phyloP scores from a whole-genome alignment of 2,888 invertebrate genomes.

The Platycheirus rosarum region DNA sequence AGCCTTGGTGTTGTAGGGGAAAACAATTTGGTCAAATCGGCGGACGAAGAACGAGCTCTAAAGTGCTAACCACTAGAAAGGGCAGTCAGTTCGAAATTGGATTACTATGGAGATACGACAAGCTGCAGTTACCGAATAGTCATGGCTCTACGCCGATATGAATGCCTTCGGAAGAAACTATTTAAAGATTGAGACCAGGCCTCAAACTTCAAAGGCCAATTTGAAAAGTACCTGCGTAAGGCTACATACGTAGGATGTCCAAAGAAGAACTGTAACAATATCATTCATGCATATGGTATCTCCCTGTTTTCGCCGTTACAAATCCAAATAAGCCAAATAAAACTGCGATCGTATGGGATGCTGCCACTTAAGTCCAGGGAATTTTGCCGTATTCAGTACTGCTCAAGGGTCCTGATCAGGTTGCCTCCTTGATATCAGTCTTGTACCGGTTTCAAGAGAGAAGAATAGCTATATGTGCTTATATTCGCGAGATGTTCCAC shows the following conservation, averaged over 20 bases:
- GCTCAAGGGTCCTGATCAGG: slow-evolving; percentile 78
- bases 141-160: slow-evolving; percentile 61
- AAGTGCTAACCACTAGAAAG: slow-evolving; percentile 11
- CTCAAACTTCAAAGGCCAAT: slow-evolving; percentile 9
- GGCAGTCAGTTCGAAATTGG: slow-evolving; percentile 52
- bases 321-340: slow-evolving; percentile 75
- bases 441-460: slow-evolving; percentile 79
- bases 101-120: slow-evolving; percentile 73
- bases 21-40: neutral
- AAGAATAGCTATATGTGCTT: slow-evolving; percentile 77
- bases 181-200: slow-evolving; percentile 29
- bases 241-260: too few species aligned
- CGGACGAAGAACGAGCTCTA: neutral
- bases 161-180: slow-evolving; percentile 67
- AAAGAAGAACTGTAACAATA: slow-evolving; percentile 30
- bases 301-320: too few species aligned
- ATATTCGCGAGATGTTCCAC: slow-evolving; percentile 77
- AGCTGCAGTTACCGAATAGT: slow-evolving; percentile 74
- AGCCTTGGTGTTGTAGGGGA: neutral
- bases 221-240: slow-evolving; percentile 19
- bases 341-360: slow-evolving; percentile 77
- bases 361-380: slow-evolving; percentile 75
- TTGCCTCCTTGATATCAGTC: slow-evolving; percentile 77
- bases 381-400: slow-evolving; percentile 59
- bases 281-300: slow-evolving; percentile 74